phyloP scores from a whole-genome alignment of 2,797 vertebrate species.

The Aeoliscus strigatus region DNA sequence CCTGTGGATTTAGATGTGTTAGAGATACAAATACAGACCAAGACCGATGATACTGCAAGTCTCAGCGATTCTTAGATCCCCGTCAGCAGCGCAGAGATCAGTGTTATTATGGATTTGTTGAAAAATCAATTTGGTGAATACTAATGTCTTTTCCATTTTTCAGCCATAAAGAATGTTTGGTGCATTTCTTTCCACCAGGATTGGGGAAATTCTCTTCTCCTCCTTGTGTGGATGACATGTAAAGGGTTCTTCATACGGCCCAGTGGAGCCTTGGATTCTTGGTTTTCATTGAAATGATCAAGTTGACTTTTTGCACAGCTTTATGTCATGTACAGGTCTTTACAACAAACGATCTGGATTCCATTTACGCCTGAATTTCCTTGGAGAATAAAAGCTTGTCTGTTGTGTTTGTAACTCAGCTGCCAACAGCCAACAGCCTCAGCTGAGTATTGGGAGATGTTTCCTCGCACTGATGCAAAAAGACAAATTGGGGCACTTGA shows the following conservation, averaged over 20 bases:
- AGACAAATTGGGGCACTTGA: no score
- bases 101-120: constrained; percentile 71
- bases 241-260: constrained; percentile 20
- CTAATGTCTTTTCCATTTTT: constrained; percentile 73
- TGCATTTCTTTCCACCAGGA: constrained; percentile 50
- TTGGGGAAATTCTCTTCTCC: constrained; percentile 27
- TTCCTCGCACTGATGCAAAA: no score
- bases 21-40: constrained; percentile 43
- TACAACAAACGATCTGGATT: constrained; percentile 32
- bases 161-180: constrained; percentile 39
- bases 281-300: constrained; percentile 4
- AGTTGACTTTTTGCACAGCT: constrained; percentile 8
- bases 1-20: constrained; percentile 31
- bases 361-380: background rate
- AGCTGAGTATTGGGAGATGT: no score
- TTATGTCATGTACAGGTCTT: constrained; percentile 1
- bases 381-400: no score
- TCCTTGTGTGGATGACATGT: constrained; percentile 35
- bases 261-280: constrained; percentile 9
- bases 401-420: no score
- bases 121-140: constrained; percentile 68
- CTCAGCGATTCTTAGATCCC: constrained; percentile 60
- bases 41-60: constrained; percentile 54
- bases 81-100: constrained; percentile 66
- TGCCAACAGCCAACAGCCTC: no score